These are phyloP conservation scores for Argynnis bischoffii DNA, from an alignment of 2,888 invertebrate genomes.

Conservation along the genomic window DNA sequence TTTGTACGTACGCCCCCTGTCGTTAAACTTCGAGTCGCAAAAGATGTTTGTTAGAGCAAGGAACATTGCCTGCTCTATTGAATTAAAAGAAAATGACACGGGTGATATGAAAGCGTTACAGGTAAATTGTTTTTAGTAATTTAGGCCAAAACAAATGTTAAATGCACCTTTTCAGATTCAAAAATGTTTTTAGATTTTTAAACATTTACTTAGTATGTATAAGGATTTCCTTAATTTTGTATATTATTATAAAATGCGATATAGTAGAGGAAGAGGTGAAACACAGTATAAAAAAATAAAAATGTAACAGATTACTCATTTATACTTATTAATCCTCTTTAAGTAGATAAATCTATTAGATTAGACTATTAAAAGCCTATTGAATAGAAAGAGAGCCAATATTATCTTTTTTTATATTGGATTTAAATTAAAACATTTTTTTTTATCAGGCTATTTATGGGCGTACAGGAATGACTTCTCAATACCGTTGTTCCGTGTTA, in stretches of 20 bases:
- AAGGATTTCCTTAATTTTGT: too few species aligned
- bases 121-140: constrained; percentile 73
- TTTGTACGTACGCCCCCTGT: constrained; percentile 94
- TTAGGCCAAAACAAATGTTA: not conserved
- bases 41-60: constrained; percentile 95
- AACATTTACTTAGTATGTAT: too few species aligned
- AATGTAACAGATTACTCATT: too few species aligned
- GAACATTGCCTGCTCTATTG: constrained; percentile 95
- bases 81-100: constrained; percentile 92
- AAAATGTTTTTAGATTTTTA: too few species aligned
- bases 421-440: not conserved
- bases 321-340: too few species aligned
- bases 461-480: constrained; percentile 81
- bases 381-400: too few species aligned
- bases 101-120: constrained; percentile 83
- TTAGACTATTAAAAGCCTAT: not conserved
- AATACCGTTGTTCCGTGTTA: constrained; percentile 89
- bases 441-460: constrained; percentile 69
- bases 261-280: too few species aligned
- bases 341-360: too few species aligned
- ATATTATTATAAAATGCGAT: too few species aligned
- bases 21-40: constrained; percentile 94
- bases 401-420: too few species aligned
- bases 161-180: not conserved
- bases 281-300: too few species aligned